Evolutionary conservation across 2,113 vertebrate species (phyloP), one percentile per base, ranked within the genome.

Genomic region (Cnemophilus loriae): DNA sequence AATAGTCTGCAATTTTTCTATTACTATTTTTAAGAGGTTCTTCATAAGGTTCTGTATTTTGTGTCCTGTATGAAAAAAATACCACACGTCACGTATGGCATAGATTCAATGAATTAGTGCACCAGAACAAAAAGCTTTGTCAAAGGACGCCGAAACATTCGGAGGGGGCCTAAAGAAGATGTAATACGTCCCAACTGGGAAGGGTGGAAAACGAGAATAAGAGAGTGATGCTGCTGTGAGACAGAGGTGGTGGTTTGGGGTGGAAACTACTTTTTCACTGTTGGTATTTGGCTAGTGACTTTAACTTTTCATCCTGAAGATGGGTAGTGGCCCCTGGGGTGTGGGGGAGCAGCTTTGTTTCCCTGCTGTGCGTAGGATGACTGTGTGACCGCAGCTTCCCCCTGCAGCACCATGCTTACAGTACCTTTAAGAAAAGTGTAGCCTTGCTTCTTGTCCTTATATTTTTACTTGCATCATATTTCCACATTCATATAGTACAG

Each of bases 381-480:
- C 50, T 52, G 3, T 59, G 28, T 74, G 83, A 93, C 44, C 8
- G 3, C 79, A 87, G 75, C 61, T 71, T 95, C n/a, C 42, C 19
- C 27, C 18, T 17, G 47, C 65, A 57, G 78, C 46, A 32, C 23
- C 0, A 3, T 22, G 16, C 83, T 71, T 27, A 46, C 60, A 33
- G 56, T 60, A 84, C 49, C 27, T 86, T 68, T 32, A 49, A 59
- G 21, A 33, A 86, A 61, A 60, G 56, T 22, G 22, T 56, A 63
- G 46, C n/a, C 19, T 75, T 93, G 20, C 13, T 78, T 23, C 88
- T 87, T 73, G n/a, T 84, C 49, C 67, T 53, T 85, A 16, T 46
- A 49, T 92, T 74, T 77, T 84, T 71, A 80, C 88, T 52, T 74
- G 47, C 70, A 77, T 97, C 5, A 2, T 70, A 30, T 91, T 96